A percentile compares a stretch with the other conserved stretches of the same genome.
phyloP scores from a whole-genome alignment of 2,113 vertebrate species.

The Jaculus jaculus region DNA sequence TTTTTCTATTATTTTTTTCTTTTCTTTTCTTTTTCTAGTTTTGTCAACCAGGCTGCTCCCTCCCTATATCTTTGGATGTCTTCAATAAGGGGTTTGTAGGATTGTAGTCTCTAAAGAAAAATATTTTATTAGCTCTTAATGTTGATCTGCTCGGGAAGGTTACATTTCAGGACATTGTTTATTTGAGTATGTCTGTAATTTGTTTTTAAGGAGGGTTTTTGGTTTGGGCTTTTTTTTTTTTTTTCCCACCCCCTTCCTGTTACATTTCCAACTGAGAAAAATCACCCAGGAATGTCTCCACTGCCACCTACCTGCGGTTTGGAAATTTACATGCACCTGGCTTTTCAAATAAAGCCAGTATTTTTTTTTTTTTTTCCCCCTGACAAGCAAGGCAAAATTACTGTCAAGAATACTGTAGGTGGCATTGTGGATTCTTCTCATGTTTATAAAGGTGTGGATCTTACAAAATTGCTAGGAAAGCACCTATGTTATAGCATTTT shows the following conservation, averaged over 20 bases:
- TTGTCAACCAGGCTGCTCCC: conserved; percentile 58
- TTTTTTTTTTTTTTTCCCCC: conserved; percentile 41
- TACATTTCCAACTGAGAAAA: conserved; percentile 80
- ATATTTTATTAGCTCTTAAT: conserved; percentile 82
- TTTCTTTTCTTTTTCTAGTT: conserved; percentile 53
- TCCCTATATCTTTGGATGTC: conserved; percentile 64
- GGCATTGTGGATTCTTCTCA: conserved; percentile 72
- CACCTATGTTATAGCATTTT: conserved; percentile 42
- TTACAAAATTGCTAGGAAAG: conserved; percentile 68
- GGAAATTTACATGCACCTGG: conserved; percentile 78
- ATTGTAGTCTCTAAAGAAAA: conserved; percentile 78
- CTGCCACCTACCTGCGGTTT: conserved; percentile 87
- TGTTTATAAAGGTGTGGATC: conserved; percentile 58
- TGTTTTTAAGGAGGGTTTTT: conserved; percentile 67
- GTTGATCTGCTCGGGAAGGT: conserved; percentile 80
- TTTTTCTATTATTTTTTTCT: conserved; percentile 16
- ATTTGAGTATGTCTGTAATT: conserved; percentile 76
- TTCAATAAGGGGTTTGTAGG: conserved; percentile 73
- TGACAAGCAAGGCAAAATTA: conserved; percentile 42
- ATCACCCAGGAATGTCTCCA: conserved; percentile 84
- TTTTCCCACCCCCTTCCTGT: neutral
- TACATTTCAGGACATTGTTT: conserved; percentile 80
- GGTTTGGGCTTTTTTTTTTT: neutral
- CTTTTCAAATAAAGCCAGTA: conserved; percentile 61
- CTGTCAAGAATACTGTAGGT: conserved; percentile 58